A percentile compares a stretch with the other conserved stretches of the same genome.
These are phyloP conservation scores for Cheilosia vernalis DNA, from an alignment of 2,888 invertebrate species.

Conservation along the genomic window DNA sequence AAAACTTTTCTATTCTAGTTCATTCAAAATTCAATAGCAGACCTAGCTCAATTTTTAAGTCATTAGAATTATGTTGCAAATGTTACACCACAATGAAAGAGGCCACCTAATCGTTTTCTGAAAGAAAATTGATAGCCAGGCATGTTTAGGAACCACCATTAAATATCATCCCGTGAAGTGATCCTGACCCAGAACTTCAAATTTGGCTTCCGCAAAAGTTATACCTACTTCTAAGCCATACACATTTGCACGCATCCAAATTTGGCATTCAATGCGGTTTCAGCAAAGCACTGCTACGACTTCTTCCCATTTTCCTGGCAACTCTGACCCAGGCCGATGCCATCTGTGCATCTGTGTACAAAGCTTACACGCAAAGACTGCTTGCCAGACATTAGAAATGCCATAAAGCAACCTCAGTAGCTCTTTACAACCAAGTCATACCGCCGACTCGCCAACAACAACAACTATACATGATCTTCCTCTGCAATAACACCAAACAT, in stretches of 20 bases:
- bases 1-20: too few relatives aligned
- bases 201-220: neutral
- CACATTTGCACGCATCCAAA: neutral
- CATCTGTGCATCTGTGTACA: conserved; percentile 25
- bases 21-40: too few relatives aligned
- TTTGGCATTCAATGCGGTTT: neutral
- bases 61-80: too few relatives aligned
- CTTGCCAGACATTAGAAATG: conserved; percentile 41
- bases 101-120: too few relatives aligned
- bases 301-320: conserved; percentile 7
- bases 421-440: conserved; percentile 40
- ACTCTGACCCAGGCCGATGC: conserved; percentile 38
- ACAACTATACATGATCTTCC: conserved; percentile 30
- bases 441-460: conserved; percentile 6
- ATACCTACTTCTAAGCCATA: neutral
- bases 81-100: too few relatives aligned
- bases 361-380: conserved; percentile 36
- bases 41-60: too few relatives aligned
- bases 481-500: conserved; percentile 57
- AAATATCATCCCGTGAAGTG: too few relatives aligned
- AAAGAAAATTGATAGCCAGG: too few relatives aligned
- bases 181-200: neutral
- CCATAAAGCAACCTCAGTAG: conserved; percentile 44
- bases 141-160: too few relatives aligned
- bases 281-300: neutral